Percentiles rank a stretch among this genome's conserved stretches.
Evolutionary conservation across 2,797 vertebrate genomes (phyloP).

Genomic region (Pangasius macronema): DNA sequence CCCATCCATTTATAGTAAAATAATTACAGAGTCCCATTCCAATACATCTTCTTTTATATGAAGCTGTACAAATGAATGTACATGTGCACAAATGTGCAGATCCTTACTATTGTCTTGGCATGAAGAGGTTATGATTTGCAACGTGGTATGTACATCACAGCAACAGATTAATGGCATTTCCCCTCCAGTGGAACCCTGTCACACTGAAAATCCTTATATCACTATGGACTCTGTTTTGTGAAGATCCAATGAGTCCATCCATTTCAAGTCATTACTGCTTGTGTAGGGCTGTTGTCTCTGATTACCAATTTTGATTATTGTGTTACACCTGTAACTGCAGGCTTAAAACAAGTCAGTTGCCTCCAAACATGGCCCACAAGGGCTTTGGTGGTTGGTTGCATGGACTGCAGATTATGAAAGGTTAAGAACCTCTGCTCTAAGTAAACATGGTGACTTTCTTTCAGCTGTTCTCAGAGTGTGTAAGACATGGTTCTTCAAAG

Average conservation of each 20-base stretch:
- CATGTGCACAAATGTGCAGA: background rate
- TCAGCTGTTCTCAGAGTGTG: background rate
- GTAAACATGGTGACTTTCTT: conserved; percentile 5
- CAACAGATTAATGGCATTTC: background rate
- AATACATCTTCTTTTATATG: background rate
- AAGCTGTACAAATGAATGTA: background rate
- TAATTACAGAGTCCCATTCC: too few species aligned
- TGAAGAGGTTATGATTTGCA: background rate
- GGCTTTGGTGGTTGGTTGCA: background rate
- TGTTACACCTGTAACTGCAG: conserved; percentile 3
- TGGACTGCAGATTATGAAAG: background rate
- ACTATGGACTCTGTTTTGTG: background rate
- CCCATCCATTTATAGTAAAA: background rate
- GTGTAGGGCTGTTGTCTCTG: background rate
- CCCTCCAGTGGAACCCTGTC: background rate
- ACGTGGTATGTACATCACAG: background rate
- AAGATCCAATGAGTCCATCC: background rate
- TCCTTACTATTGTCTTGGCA: background rate
- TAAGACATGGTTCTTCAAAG: conserved; percentile 13
- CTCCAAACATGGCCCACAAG: background rate
- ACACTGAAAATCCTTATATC: background rate
- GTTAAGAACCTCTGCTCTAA: background rate
- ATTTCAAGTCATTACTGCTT: background rate
- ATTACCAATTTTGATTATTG: conserved; percentile 10
- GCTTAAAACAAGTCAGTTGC: background rate